Evolutionary conservation across 2,797 vertebrate species (phyloP), one percentile per base, ranked within the genome.

Genomic region (Saxicola maurus): DNA sequence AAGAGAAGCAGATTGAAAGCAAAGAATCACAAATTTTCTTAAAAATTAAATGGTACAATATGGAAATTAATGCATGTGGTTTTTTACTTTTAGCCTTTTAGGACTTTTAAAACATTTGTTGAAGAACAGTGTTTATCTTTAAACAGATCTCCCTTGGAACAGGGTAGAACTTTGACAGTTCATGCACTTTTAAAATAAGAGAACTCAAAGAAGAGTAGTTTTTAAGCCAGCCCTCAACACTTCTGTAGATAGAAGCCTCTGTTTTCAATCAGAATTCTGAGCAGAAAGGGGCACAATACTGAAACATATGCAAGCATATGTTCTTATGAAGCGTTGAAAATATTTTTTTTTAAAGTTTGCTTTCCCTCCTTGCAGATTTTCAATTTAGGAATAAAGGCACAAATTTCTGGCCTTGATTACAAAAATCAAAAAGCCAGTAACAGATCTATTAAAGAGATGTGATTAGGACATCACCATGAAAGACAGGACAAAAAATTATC

Each of bases 301-400:
- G 17, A 61, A 64, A 82, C 8, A 55, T 7, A 56, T 7, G 9
- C 15, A 53, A 17, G 12, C 7, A 2, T 0, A 0, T 2, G 7
- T 19, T 40, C 30, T 40, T 56, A 46, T 0, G 0, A 4, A 2
- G 8, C 25, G 10, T 4, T 78, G 13, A 67, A 86, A 77, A 6
- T 20, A 27, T 6, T 33, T 60, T 27, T 33, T 10, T 2, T 2
- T 5, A 18, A n/a, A 20, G 4, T 7, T 40, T 33, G 8, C 15
- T 45, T 42, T 86, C 15, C 33, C 13, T 72, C 37, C 43, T 69
- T 25, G 25, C 28, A 74, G 42, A 66, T 40, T 87, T 90, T 72
- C 17, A 43, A 1, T 51, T 72, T 49, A 81, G 17, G 25, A 83
- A 87, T 24, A 77, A 69, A 86, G 51, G 64, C 64, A 88, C 48